Conservation (phyloP, 2,888 invertebrate species). For the Congeria kusceri region DNA sequence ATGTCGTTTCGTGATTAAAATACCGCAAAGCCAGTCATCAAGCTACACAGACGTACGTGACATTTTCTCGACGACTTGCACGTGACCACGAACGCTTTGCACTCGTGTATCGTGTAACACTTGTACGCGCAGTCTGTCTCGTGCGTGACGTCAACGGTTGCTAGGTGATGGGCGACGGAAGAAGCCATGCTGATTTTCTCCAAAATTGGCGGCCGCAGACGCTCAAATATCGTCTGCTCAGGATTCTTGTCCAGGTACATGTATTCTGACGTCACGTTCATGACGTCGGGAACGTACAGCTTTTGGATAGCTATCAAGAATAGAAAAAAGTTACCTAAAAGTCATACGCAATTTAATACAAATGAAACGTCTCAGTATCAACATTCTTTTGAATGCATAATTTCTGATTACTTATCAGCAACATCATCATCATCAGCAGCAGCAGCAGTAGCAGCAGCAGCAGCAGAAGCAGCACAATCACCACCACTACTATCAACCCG, state of each 20-base stretch:
- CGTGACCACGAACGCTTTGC: slow-evolving; percentile 67
- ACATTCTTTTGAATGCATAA: too few species aligned
- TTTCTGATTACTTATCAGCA: too few species aligned
- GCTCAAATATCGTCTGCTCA: slow-evolving; percentile 71
- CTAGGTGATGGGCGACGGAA: slow-evolving; percentile 30
- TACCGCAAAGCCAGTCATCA: slow-evolving; percentile 43
- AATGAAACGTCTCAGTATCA: too few species aligned
- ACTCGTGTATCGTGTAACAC: slow-evolving; percentile 72
- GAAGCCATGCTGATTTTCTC: slow-evolving; percentile 38
- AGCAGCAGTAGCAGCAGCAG: too few species aligned
- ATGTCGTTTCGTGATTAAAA: background rate
- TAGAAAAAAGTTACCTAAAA: background rate
- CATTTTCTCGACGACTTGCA: slow-evolving; percentile 70
- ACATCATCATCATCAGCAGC: too few species aligned
- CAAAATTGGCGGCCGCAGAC: slow-evolving; percentile 73
- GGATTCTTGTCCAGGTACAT: slow-evolving; percentile 36
- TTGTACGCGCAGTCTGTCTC: slow-evolving; percentile 77
- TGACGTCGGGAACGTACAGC: slow-evolving; percentile 66
- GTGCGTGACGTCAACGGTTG: slow-evolving; percentile 64
- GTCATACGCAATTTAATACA: too few species aligned
- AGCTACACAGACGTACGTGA: slow-evolving; percentile 61
- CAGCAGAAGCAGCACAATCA: too few species aligned
- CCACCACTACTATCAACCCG: too few species aligned
- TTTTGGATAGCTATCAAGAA: slow-evolving; percentile 69
- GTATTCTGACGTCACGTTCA: slow-evolving; percentile 52